A percentile compares a stretch with the other conserved stretches of the same genome.
Evolutionary conservation across 2,113 vertebrate species (phyloP).

Genomic region (Chionodraco myersi): DNA sequence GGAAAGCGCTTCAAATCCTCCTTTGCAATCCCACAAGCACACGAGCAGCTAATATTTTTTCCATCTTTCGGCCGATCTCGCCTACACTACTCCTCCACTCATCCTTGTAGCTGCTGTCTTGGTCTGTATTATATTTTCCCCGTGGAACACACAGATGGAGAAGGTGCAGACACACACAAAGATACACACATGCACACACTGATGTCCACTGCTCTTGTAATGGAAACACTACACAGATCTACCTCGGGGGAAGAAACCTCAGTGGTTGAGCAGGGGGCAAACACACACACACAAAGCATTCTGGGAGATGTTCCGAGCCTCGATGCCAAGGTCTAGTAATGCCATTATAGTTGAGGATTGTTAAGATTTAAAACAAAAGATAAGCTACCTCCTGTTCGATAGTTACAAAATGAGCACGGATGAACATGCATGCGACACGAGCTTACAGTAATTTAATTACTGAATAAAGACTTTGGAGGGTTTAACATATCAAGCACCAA

Average conservation of each 20-base stretch:
- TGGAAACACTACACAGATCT: constrained; percentile 61
- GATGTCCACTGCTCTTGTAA: constrained; percentile 51
- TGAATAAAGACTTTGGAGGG: constrained; percentile 65
- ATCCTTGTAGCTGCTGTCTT: constrained; percentile 74
- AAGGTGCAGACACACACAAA: constrained; percentile 36
- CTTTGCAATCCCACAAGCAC: constrained; percentile 55
- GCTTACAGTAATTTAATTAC: constrained; percentile 63
- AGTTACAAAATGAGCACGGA: constrained; percentile 7
- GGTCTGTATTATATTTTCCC: constrained; percentile 65
- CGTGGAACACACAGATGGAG: constrained; percentile 70
- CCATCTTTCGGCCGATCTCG: constrained; percentile 66
- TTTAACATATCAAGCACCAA: constrained; percentile 61
- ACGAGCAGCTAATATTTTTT: constrained; percentile 66
- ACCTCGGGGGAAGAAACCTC: constrained; percentile 57
- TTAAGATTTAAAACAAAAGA: constrained; percentile 24
- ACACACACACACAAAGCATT: constrained; percentile 44
- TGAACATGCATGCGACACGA: constrained; percentile 6
- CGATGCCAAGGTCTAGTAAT: constrained; percentile 26
- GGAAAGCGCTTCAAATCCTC: constrained; percentile 50
- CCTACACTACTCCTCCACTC: constrained; percentile 72
- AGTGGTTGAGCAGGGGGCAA: background rate
- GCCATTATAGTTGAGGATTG: constrained; percentile 11
- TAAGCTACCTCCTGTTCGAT: constrained; percentile 22
- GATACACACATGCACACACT: constrained; percentile 20
- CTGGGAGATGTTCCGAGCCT: constrained; percentile 18